phyloP scores from a whole-genome alignment of 2,797 vertebrate species.

The Lagodon rhomboides region DNA sequence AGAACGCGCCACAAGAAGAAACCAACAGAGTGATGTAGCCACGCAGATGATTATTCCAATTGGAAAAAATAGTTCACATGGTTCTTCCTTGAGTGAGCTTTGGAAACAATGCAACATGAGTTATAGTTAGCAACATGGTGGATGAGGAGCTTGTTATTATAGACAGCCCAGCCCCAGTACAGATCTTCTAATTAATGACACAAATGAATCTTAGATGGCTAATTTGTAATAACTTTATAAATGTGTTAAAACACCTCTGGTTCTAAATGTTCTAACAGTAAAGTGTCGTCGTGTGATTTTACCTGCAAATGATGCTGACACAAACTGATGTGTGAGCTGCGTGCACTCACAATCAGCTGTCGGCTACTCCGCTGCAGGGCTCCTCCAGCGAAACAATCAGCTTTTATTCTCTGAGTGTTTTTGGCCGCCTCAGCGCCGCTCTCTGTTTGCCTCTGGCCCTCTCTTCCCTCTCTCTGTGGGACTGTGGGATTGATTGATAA shows the following conservation, averaged over 20 bases:
- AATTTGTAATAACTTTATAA: too few species aligned
- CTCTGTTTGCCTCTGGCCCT: conserved; percentile 58
- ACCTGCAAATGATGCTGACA: neutral
- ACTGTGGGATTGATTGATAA: conserved; percentile 82
- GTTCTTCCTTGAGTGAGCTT: too few species aligned
- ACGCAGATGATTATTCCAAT: too few species aligned
- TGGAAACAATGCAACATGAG: too few species aligned
- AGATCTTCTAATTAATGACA: neutral
- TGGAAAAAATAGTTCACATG: too few species aligned
- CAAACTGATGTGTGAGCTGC: neutral
- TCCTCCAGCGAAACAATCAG: conserved; percentile 21
- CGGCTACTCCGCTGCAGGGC: neutral
- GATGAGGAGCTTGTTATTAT: too few species aligned
- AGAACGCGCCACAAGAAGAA: too few species aligned
- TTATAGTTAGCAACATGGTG: too few species aligned
- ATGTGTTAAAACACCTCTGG: neutral
- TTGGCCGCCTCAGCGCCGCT: conserved; percentile 53
- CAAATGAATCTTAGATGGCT: neutral
- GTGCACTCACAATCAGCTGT: neutral
- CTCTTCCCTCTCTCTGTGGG: conserved; percentile 67
- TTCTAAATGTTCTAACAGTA: neutral
- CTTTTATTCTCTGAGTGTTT: conserved; percentile 42
- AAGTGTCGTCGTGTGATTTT: neutral
- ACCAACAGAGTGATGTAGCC: too few species aligned
- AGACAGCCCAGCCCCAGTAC: neutral